phyloP scores from a whole-genome alignment of 1,140 invertebrate species.

The Mylabris phalerata region DNA sequence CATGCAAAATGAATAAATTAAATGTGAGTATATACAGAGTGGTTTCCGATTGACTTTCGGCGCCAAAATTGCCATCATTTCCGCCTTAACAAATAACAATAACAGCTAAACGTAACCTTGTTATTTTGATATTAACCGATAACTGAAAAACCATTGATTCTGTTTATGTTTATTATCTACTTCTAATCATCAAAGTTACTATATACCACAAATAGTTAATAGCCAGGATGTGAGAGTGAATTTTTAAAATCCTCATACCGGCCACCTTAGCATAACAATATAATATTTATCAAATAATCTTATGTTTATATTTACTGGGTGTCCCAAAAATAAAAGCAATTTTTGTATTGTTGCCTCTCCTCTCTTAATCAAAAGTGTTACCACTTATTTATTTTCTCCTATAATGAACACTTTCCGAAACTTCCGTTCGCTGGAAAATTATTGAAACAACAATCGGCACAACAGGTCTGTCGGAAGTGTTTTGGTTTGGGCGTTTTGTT shows the following conservation, averaged over 20 bases:
- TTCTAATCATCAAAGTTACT: slow-evolving; percentile 43
- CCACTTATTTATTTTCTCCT: too few relatives aligned
- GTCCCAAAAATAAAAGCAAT: slow-evolving; percentile 14
- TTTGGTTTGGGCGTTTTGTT: slow-evolving; percentile 56
- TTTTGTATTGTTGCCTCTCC: too few relatives aligned
- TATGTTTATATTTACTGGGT: slow-evolving; percentile 41
- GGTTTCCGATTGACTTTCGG: not conserved
- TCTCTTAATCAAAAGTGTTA: too few relatives aligned
- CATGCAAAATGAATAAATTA: not conserved
- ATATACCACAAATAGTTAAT: slow-evolving; percentile 45
- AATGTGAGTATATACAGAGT: not conserved
- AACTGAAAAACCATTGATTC: slow-evolving; percentile 41
- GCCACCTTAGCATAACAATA: slow-evolving; percentile 43
- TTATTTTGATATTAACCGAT: slow-evolving; percentile 34
- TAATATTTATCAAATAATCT: slow-evolving; percentile 46
- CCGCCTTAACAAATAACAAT: slow-evolving; percentile 40
- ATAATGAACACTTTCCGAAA: too few relatives aligned
- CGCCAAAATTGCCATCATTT: slow-evolving; percentile 6
- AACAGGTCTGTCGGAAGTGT: slow-evolving; percentile 47
- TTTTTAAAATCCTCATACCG: slow-evolving; percentile 11
- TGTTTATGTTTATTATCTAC: slow-evolving; percentile 42
- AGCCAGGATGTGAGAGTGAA: slow-evolving; percentile 27
- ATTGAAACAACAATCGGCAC: slow-evolving; percentile 42
- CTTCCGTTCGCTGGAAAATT: slow-evolving; percentile 28
- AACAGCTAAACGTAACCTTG: slow-evolving; percentile 41